These are phyloP conservation scores for Oceanodroma leucorhoa DNA, from an alignment of 2,797 vertebrate genomes.

Conservation along the genomic window DNA sequence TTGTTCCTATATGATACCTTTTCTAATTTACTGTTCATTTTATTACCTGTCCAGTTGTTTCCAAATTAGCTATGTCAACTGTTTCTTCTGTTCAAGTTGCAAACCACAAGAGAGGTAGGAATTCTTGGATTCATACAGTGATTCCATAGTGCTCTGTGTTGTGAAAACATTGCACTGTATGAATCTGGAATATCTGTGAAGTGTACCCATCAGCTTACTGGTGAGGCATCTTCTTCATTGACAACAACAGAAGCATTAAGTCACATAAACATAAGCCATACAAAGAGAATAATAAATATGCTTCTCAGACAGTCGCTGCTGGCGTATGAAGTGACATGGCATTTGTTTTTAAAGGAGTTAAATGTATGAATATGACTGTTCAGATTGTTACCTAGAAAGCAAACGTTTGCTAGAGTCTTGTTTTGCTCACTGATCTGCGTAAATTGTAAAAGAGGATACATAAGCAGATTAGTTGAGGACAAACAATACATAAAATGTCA, in stretches of 20 bases:
- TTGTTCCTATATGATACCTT: slow-evolving; percentile 53
- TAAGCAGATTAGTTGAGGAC: slow-evolving; percentile 7
- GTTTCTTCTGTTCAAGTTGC: slow-evolving; percentile 93
- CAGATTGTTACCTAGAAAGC: not conserved
- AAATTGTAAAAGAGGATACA: slow-evolving; percentile 19
- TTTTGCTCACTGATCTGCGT: not conserved
- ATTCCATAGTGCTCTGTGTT: slow-evolving; percentile 75
- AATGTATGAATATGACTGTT: not conserved
- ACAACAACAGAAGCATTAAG: slow-evolving; percentile 30
- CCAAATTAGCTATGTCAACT: slow-evolving; percentile 94
- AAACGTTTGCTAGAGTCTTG: not conserved
- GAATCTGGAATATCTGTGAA: slow-evolving; percentile 83
- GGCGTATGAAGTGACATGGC: not conserved
- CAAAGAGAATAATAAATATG: not conserved
- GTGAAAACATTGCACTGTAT: slow-evolving; percentile 81
- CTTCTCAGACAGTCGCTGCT: slow-evolving; percentile 8
- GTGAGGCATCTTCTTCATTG: slow-evolving; percentile 67
- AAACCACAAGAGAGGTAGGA: slow-evolving; percentile 98
- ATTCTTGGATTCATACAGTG: slow-evolving; percentile 86
- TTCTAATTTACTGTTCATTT: slow-evolving; percentile 80
- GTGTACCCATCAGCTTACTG: slow-evolving; percentile 72
- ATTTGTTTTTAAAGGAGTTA: slow-evolving; percentile 50
- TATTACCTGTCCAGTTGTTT: slow-evolving; percentile 89
- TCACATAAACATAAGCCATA: not conserved
- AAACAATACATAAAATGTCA: not conserved